These are phyloP conservation scores for Toxotes jaculatrix DNA, from an alignment of 2,113 vertebrate genomes.

Conservation along the genomic window DNA sequence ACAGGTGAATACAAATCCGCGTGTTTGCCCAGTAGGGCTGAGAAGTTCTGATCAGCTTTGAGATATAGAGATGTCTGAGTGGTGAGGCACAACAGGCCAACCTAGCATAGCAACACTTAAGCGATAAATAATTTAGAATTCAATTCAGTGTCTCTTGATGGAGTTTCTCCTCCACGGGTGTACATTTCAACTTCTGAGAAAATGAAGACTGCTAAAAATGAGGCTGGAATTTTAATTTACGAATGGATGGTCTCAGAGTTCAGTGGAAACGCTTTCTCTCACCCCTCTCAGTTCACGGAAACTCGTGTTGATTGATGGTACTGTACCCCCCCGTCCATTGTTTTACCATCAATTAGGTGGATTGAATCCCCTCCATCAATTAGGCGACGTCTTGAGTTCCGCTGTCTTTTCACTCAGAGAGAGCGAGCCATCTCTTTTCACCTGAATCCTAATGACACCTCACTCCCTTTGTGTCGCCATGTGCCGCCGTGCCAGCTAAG, in stretches of 20 bases:
- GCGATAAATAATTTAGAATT: conserved; percentile 40
- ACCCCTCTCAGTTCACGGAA: conserved; percentile 47
- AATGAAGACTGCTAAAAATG: conserved; percentile 16
- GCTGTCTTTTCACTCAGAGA: conserved; percentile 68
- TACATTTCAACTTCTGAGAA: conserved; percentile 49
- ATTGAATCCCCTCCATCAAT: conserved; percentile 75
- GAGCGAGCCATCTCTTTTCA: conserved; percentile 70
- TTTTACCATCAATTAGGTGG: conserved; percentile 73
- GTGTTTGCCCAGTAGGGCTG: too few species aligned
- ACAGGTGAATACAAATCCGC: background rate
- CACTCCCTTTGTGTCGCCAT: conserved; percentile 64
- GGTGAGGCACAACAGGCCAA: background rate
- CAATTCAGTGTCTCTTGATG: conserved; percentile 29
- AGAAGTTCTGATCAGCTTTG: background rate
- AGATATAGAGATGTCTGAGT: background rate
- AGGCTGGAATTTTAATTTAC: conserved; percentile 64
- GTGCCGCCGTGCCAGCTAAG: conserved; percentile 77
- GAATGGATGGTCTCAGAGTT: conserved; percentile 62
- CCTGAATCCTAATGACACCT: conserved; percentile 70
- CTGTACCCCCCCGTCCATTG: conserved; percentile 31
- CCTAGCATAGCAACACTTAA: background rate
- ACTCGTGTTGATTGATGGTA: conserved; percentile 50
- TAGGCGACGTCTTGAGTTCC: conserved; percentile 74
- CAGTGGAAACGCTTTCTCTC: conserved; percentile 71
- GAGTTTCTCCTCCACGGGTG: conserved; percentile 52